Evolutionary conservation across 2,113 vertebrate genomes (phyloP).

Genomic region (Arizona elegans): DNA sequence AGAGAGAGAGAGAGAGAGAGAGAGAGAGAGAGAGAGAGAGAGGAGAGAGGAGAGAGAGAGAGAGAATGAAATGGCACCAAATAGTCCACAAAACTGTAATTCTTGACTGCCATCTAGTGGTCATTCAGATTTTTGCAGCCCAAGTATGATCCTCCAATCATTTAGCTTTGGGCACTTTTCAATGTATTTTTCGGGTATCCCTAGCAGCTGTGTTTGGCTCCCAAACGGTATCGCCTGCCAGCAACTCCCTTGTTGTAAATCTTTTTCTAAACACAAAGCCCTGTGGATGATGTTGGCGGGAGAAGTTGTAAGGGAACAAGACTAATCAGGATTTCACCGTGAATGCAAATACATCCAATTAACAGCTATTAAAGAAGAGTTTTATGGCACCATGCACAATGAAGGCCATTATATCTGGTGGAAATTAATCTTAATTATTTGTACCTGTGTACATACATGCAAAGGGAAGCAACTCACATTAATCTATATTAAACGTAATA

Average conservation of each 20-base stretch:
- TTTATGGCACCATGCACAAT: conserved; percentile 78
- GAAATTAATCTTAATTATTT: conserved; percentile 94
- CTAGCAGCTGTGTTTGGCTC: conserved; percentile 37
- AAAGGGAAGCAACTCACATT: conserved; percentile 81
- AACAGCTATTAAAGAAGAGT: conserved; percentile 79
- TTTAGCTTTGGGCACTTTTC: conserved; percentile 2
- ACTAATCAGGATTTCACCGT: conserved; percentile 78
- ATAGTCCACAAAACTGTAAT: not conserved
- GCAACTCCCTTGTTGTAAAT: conserved; percentile 55
- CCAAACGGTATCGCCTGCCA: conserved; percentile 44
- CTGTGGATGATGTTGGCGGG: conserved; percentile 17
- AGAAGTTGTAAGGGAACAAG: conserved; percentile 65
- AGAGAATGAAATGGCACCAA: not conserved
- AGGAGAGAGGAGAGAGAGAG: too few species aligned
- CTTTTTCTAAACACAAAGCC: conserved; percentile 59
- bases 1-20: too few species aligned
- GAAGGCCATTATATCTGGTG: conserved; percentile 74
- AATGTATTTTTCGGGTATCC: not conserved
- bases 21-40: too few species aligned
- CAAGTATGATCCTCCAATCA: not conserved
- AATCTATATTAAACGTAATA: conserved; percentile 88
- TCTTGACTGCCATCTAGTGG: not conserved
- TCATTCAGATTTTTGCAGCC: not conserved
- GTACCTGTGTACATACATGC: conserved; percentile 77
- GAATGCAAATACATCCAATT: conserved; percentile 80